Conservation (phyloP, 2,888 invertebrate species). For the Agriopis leucophaearia region DNA sequence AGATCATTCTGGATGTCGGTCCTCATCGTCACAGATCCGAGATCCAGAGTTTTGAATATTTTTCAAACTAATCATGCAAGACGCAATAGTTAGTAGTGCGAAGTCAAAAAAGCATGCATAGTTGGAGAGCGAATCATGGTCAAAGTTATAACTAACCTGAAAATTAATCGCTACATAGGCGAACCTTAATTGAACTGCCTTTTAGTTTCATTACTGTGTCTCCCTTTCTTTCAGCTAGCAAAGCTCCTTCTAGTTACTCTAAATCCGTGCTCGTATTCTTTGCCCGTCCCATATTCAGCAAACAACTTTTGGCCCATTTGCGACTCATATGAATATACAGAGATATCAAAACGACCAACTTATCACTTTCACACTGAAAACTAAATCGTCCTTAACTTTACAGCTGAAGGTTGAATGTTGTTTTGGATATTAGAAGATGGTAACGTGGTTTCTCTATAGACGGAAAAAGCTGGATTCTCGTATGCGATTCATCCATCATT, state of each 20-base stretch:
- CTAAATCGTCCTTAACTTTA: constrained; percentile 13
- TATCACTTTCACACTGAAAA: constrained; percentile 28
- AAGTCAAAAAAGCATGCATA: too few species aligned
- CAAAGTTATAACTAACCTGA: too few species aligned
- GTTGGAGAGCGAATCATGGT: too few species aligned
- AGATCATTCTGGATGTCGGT: too few species aligned
- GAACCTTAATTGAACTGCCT: too few species aligned
- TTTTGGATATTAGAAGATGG: constrained; percentile 35
- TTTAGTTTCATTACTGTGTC: too few species aligned
- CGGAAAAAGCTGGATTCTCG: constrained; percentile 75
- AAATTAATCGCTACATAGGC: too few species aligned
- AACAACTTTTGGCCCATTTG: constrained; percentile 79
- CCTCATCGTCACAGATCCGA: too few species aligned
- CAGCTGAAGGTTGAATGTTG: constrained; percentile 51
- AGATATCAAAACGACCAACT: constrained; percentile 61
- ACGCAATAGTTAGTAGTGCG: too few species aligned
- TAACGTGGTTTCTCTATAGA: constrained; percentile 58
- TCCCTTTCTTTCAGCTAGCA: not conserved
- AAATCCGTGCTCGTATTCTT: constrained; percentile 49
- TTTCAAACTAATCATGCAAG: too few species aligned
- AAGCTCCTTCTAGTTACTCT: constrained; percentile 25
- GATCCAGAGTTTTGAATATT: too few species aligned
- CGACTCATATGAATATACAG: constrained; percentile 69
- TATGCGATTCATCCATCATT: constrained; percentile 81
- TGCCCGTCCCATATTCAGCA: constrained; percentile 66